Evolutionary conservation across 1,140 invertebrate species (phyloP).

Genomic region (Nephotettix cincticeps): DNA sequence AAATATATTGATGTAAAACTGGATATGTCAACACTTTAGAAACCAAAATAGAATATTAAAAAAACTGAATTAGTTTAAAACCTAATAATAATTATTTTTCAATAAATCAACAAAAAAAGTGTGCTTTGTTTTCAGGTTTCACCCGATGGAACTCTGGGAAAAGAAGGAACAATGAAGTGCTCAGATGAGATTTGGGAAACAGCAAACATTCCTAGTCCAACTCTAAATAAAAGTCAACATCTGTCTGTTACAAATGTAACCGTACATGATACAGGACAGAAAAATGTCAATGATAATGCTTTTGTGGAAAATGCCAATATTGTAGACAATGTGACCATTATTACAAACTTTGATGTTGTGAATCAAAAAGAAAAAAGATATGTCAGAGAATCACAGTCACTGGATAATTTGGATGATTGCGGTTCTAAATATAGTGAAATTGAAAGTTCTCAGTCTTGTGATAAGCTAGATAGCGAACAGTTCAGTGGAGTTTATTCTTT

Average conservation of each 20-base stretch:
- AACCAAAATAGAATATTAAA: no score
- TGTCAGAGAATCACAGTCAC: conserved; percentile 15
- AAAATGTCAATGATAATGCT: background rate
- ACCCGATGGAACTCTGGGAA: conserved; percentile 32
- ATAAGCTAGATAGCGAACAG: conserved; percentile 30
- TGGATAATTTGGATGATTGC: conserved; percentile 28
- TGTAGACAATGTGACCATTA: background rate
- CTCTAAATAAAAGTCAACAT: background rate
- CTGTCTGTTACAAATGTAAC: background rate
- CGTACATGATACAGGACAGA: conserved; percentile 14
- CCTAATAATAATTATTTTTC: no score
- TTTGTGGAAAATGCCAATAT: background rate
- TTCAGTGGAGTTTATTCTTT: background rate
- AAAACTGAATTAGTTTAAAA: no score
- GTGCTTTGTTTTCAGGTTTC: background rate
- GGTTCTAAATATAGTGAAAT: conserved; percentile 27
- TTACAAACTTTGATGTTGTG: background rate
- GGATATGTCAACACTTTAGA: no score
- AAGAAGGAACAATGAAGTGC: conserved; percentile 36
- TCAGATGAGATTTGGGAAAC: conserved; percentile 38
- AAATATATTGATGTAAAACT: no score
- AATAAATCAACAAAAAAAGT: no score
- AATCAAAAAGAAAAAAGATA: background rate
- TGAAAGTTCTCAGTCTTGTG: conserved; percentile 35
- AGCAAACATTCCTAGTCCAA: background rate